Conservation (phyloP, 2,797 vertebrate genomes). For the Ctenopoma multispine region DNA sequence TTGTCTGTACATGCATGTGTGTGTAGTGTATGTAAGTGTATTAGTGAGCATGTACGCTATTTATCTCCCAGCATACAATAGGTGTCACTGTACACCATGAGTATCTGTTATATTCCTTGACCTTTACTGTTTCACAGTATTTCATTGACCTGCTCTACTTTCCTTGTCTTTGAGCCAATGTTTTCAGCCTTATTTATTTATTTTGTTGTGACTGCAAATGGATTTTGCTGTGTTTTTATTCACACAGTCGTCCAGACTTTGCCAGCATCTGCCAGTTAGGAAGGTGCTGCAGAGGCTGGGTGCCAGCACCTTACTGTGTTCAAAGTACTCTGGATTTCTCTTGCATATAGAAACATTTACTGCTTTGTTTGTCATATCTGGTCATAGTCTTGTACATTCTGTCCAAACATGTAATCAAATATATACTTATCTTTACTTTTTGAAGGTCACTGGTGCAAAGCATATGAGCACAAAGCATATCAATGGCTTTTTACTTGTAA, state of each 20-base stretch:
- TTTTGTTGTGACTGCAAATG: constrained; percentile 20
- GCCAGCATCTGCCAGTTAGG: constrained; percentile 9
- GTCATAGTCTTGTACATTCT: not conserved
- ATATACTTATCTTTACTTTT: not conserved
- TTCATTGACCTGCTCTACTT: constrained; percentile 38
- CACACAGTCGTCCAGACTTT: constrained; percentile 7
- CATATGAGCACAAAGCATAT: not conserved
- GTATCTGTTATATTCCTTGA: constrained; percentile 25
- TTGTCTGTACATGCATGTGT: not conserved
- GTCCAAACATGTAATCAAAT: constrained; percentile 6
- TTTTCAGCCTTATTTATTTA: constrained; percentile 38
- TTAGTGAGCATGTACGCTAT: not conserved
- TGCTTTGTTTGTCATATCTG: constrained; percentile 9
- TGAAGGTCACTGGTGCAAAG: not conserved
- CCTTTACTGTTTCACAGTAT: constrained; percentile 38
- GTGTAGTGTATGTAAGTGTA: not conserved
- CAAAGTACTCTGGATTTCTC: constrained; percentile 5
- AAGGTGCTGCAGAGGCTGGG: constrained; percentile 11
- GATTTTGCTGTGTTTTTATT: constrained; percentile 17
- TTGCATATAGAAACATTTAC: constrained; percentile 9
- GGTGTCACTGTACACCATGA: constrained; percentile 31
- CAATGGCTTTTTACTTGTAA: not conserved
- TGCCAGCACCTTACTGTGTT: not conserved
- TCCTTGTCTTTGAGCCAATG: constrained; percentile 29
- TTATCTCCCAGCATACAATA: constrained; percentile 21